Conservation (phyloP, 1,140 invertebrate genomes). For the Temnothorax curvispinosus region DNA sequence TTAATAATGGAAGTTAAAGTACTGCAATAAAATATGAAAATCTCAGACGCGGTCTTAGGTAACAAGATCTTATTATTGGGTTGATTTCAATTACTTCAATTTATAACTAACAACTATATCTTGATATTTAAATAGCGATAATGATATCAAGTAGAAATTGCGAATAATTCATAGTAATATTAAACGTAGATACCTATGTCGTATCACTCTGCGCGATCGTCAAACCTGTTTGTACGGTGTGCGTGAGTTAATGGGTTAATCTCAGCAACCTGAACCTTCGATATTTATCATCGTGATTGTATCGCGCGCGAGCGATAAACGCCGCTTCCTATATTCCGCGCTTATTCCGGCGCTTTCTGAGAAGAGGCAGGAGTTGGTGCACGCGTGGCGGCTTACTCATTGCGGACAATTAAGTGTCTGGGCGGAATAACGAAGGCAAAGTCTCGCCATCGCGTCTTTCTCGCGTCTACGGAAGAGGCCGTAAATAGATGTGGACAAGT, state of each 20-base stretch:
- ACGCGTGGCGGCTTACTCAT: slow-evolving; percentile 47
- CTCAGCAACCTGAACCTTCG: background rate
- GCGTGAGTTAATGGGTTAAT: slow-evolving; percentile 26
- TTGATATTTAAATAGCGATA: background rate
- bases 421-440: slow-evolving; percentile 35
- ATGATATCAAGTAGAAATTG: background rate
- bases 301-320: slow-evolving; percentile 17
- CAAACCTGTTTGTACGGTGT: slow-evolving; percentile 19
- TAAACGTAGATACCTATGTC: background rate
- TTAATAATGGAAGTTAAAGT: slow-evolving; percentile 33
- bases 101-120: background rate
- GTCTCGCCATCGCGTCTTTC: slow-evolving; percentile 33
- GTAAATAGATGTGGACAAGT: slow-evolving; percentile 40
- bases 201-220: background rate
- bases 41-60: background rate
- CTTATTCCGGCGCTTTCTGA: background rate
- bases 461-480: slow-evolving; percentile 30
- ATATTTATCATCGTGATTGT: slow-evolving; percentile 26
- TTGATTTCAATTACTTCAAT: slow-evolving; percentile 18
- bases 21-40: slow-evolving; percentile 35
- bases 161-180: slow-evolving; percentile 3
- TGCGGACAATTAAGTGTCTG: slow-evolving; percentile 54
- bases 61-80: slow-evolving; percentile 13
- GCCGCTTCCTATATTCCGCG: slow-evolving; percentile 6
- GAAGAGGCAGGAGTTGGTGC: background rate